Conservation (phyloP, 2,113 vertebrate species). For the Stomatorhinus ivindoensis region DNA sequence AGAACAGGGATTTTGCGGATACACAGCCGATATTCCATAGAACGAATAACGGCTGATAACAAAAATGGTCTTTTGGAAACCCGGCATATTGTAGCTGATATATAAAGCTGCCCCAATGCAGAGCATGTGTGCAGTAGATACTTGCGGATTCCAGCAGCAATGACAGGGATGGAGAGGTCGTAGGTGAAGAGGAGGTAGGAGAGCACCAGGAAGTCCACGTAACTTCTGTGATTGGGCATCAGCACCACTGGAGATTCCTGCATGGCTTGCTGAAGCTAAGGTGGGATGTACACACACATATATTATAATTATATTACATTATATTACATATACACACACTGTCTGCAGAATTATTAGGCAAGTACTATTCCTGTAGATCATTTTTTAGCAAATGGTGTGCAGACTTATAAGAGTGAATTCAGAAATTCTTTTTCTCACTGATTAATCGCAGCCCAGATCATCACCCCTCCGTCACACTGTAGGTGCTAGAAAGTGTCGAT, state of each 20-base stretch:
- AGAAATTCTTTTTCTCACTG: neutral
- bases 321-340: neutral
- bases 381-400: neutral
- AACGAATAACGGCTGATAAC: neutral
- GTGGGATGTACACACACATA: neutral
- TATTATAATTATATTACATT: neutral
- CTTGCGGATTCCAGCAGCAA: constrained; percentile 91
- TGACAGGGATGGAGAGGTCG: constrained; percentile 84
- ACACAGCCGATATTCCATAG: neutral
- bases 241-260: constrained; percentile 85
- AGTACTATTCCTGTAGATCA: neutral
- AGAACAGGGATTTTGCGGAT: neutral
- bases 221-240: constrained; percentile 93
- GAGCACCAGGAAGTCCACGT: constrained; percentile 85
- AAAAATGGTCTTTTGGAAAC: neutral
- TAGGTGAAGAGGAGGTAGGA: constrained; percentile 84
- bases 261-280: constrained; percentile 74
- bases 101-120: neutral
- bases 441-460: neutral
- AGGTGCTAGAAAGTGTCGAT: neutral
- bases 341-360: neutral
- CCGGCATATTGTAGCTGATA: neutral
- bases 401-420: neutral
- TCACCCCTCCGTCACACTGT: neutral
- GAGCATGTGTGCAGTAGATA: constrained; percentile 46